Conservation (phyloP, 2,888 invertebrate genomes). For the Andrena fulva region DNA sequence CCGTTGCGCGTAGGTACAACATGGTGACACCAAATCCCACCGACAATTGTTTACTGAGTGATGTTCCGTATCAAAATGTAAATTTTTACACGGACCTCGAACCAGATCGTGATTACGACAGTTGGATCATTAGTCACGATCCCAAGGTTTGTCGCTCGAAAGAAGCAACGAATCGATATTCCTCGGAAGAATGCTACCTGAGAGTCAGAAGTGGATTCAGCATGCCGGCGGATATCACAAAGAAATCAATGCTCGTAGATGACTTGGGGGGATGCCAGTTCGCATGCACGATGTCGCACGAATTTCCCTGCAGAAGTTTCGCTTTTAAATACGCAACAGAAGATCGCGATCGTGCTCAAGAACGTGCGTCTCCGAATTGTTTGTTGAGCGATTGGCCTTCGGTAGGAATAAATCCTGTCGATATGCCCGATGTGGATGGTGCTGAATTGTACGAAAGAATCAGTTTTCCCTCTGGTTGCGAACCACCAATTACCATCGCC, state of each 20-base stretch:
- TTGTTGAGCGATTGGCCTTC: conserved; percentile 91
- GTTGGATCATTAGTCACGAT: conserved; percentile 90
- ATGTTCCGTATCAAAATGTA: conserved; percentile 89
- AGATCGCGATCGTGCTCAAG: background rate
- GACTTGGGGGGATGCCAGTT: conserved; percentile 92
- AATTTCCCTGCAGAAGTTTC: conserved; percentile 92
- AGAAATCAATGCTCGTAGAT: conserved; percentile 88
- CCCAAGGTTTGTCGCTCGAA: conserved; percentile 84
- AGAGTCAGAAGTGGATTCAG: conserved; percentile 91
- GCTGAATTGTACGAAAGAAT: conserved; percentile 93
- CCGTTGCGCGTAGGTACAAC: conserved; percentile 83
- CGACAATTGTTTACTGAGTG: conserved; percentile 92
- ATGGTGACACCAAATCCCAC: conserved; percentile 86
- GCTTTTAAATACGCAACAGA: conserved; percentile 88
- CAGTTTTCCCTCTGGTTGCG: conserved; percentile 77
- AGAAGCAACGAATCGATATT: conserved; percentile 54
- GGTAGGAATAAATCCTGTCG: conserved; percentile 87
- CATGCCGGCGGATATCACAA: conserved; percentile 88
- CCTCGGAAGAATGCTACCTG: conserved; percentile 90
- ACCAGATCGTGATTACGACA: conserved; percentile 91
- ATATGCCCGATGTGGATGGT: conserved; percentile 87
- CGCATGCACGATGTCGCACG: conserved; percentile 90
- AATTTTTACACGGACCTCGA: conserved; percentile 91
- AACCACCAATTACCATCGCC: background rate
- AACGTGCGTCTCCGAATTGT: conserved; percentile 88